Base-by-base conservation (phyloP, 2,888 invertebrate species). In the Pilophorus perplexus region DNA sequence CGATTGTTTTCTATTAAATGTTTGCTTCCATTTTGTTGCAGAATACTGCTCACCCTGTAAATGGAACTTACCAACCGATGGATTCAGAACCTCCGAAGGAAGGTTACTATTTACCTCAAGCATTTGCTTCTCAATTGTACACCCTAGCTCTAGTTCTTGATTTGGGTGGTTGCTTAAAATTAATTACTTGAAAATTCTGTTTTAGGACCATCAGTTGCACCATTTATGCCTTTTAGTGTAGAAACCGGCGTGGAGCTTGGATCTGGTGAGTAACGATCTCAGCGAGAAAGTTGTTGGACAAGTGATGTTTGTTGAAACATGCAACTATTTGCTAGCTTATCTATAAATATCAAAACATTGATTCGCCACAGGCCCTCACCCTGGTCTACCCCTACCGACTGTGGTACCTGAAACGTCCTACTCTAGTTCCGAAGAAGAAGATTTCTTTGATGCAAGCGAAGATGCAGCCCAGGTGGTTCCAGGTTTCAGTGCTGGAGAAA, bases 401-500 rank as follows among this genome's bases (percentile, higher is more conserved):
- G 82, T 85, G 67, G 90, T 74, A 37, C 95, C 95, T 46, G 92
- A 90, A 75, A 92, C 89, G 68, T 96, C 96, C 0, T 97, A 96
- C 78, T 97, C 96, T n/a, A 96, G 95, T 75, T 95, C 95, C 27
- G 97, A 98, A 77, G 93, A 93, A 76, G 96, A 97, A 67, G 93
- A 93, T 78, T 93, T 90, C 79, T 97, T 85, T 77, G 97, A 97
- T 80, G 93, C 93, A 3, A 88, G 90, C 73, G 93, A 92, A 14
- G 59, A 59, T 42, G 42, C 40, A 22, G 28, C 40, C 1, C n/a
- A n/a, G n/a, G n/a, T n/a, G n/a, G n/a, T n/a, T n/a, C 25, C 75
- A 87, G 79, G 68, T 76, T 70, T 38, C 23, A 60, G 33, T 25
- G 3, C 37, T 2, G 55, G 20, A 18, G 55, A 55, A 37, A 20